These are phyloP conservation scores for Drosophila pachea DNA, from an alignment of 1,140 invertebrate genomes.

Conservation along the genomic window DNA sequence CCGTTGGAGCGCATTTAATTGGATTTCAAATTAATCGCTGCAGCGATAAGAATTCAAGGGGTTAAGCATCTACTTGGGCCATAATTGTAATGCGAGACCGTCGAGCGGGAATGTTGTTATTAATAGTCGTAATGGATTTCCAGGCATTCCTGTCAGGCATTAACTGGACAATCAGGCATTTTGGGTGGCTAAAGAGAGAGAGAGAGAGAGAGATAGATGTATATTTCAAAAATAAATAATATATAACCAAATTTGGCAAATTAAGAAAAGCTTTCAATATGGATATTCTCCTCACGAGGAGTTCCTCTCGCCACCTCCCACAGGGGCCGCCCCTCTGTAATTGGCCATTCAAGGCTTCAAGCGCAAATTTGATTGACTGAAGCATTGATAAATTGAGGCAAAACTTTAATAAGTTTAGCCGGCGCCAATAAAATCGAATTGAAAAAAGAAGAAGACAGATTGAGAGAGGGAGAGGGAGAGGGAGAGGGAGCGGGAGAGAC, in stretches of 20 bases:
- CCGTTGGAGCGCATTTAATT: not conserved
- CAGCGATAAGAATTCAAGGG: slow-evolving; percentile 1
- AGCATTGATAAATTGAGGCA: slow-evolving; percentile 6
- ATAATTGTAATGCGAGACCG: slow-evolving; percentile 2
- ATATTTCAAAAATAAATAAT: no score
- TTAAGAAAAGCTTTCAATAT: no score
- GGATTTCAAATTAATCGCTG: slow-evolving; percentile 13
- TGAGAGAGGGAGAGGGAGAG: no score
- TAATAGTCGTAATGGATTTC: not conserved
- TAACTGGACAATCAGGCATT: not conserved
- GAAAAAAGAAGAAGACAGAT: no score
- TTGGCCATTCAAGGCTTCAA: not conserved
- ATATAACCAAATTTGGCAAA: no score
- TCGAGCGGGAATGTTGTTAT: not conserved
- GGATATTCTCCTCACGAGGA: no score
- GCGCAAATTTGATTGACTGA: slow-evolving; percentile 31
- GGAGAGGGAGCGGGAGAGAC: no score
- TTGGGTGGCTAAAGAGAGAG: no score
- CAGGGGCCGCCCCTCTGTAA: not conserved
- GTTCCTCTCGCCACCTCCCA: no score
- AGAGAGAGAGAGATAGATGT: no score
- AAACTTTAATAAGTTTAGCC: slow-evolving; percentile 39
- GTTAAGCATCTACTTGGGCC: slow-evolving; percentile 21
- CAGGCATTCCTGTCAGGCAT: not conserved
- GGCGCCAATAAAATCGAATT: not conserved